Conservation (phyloP, 2,113 vertebrate genomes). For the Fregata magnificens region DNA sequence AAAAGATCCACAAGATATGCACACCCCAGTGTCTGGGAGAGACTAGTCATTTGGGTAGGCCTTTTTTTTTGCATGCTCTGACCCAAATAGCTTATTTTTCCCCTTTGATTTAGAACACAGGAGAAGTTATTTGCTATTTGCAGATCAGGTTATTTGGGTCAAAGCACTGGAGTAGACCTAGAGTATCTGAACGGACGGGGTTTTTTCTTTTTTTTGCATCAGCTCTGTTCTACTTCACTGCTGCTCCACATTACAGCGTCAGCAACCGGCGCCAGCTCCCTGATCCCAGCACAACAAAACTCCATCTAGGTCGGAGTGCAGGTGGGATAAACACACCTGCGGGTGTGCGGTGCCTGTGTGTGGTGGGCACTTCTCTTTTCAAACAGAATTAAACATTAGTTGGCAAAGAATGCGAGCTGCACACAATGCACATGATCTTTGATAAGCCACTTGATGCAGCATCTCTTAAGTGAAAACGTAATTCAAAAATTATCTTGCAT, state of each 20-base stretch:
- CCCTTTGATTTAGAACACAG: slow-evolving; percentile 51
- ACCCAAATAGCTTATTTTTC: slow-evolving; percentile 67
- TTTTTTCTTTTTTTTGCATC: not conserved
- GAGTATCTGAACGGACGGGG: not conserved
- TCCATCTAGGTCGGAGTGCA: not conserved
- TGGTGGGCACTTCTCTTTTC: not conserved
- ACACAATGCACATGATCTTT: not conserved
- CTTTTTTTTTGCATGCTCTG: slow-evolving; percentile 1
- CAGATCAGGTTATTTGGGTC: slow-evolving; percentile 66
- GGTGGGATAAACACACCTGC: not conserved
- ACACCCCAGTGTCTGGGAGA: slow-evolving; percentile 50
- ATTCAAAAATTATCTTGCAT: not conserved
- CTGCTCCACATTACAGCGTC: not conserved
- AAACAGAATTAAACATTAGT: slow-evolving; percentile 8
- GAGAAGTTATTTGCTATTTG: slow-evolving; percentile 64
- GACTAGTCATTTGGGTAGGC: slow-evolving; percentile 45
- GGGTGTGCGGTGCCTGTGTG: not conserved
- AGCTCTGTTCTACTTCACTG: slow-evolving; percentile 14
- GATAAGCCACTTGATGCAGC: not conserved
- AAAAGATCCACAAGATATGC: slow-evolving; percentile 47
- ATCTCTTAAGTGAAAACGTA: not conserved
- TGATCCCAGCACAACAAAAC: not conserved
- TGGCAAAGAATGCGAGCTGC: not conserved
- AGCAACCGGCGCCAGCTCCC: not conserved
- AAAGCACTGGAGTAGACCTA: slow-evolving; percentile 18